Percentiles rank a stretch among this genome's conserved stretches.
These are phyloP conservation scores for Chloromyia formosa DNA, from an alignment of 2,888 invertebrate genomes.

Conservation along the genomic window DNA sequence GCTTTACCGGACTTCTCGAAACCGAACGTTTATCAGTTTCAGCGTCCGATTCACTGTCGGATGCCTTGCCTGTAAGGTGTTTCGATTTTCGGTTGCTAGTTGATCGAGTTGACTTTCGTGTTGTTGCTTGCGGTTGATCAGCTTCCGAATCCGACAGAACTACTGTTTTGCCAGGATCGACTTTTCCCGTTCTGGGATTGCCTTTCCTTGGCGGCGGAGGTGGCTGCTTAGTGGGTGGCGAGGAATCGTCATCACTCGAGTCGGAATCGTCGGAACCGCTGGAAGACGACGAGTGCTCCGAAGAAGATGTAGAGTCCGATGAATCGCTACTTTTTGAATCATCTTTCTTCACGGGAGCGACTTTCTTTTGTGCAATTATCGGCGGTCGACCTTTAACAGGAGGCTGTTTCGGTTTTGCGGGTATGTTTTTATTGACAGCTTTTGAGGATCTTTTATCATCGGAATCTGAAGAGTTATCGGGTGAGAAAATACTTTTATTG, in stretches of 20 bases:
- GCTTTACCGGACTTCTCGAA: conserved; percentile 73
- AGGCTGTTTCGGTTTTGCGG: conserved; percentile 62
- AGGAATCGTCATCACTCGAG: conserved; percentile 56
- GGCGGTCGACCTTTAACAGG: conserved; percentile 54
- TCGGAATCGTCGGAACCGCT: conserved; percentile 65
- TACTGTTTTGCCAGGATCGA: conserved; percentile 61
- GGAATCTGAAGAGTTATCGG: conserved; percentile 78
- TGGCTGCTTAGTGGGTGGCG: conserved; percentile 47
- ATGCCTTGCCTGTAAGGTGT: conserved; percentile 66
- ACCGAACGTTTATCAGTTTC: conserved; percentile 63
- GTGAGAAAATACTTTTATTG: conserved; percentile 84
- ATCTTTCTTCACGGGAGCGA: conserved; percentile 55
- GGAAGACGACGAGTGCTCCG: conserved; percentile 55
- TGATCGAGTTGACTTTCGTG: conserved; percentile 74
- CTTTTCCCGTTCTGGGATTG: conserved; percentile 56
- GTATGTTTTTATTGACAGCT: conserved; percentile 45
- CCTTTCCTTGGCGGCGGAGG: conserved; percentile 49
- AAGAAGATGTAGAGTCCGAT: conserved; percentile 58
- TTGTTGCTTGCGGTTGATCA: conserved; percentile 45
- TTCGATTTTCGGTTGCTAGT: conserved; percentile 74
- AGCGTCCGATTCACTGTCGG: conserved; percentile 60
- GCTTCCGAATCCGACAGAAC: conserved; percentile 69
- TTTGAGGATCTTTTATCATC: conserved; percentile 63
- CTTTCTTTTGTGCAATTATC: conserved; percentile 55
- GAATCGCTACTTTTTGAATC: conserved; percentile 54